Conservation (phyloP, 2,888 invertebrate species). For the Ryuthela nishihirai region DNA sequence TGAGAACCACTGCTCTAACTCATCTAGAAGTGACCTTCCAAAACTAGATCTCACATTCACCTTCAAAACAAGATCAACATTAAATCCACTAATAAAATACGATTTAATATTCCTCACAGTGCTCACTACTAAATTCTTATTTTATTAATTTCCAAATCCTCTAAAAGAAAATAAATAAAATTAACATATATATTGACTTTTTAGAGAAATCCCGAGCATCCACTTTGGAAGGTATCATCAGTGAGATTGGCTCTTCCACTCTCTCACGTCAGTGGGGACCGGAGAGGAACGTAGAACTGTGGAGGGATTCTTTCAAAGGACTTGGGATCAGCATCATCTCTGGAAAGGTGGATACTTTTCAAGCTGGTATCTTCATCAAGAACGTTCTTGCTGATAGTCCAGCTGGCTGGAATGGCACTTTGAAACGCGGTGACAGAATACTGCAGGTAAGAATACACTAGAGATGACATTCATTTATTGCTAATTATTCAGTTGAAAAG, state of each 20-base stretch:
- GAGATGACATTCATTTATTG: neutral
- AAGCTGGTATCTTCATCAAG: slow-evolving; percentile 91
- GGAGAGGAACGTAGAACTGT: slow-evolving; percentile 68
- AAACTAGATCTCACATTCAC: too few relatives aligned
- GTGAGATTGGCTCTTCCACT: neutral
- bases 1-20: too few relatives aligned
- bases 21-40: too few relatives aligned
- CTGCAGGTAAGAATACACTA: slow-evolving; percentile 58
- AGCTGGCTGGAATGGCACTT: slow-evolving; percentile 75
- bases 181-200: neutral
- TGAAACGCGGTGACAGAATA: slow-evolving; percentile 80
- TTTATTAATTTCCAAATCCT: too few relatives aligned
- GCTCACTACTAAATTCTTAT: too few relatives aligned
- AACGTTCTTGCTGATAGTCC: slow-evolving; percentile 92
- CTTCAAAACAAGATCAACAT: too few relatives aligned
- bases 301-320: slow-evolving; percentile 69
- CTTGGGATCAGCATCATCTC: slow-evolving; percentile 97
- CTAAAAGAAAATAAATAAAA: too few relatives aligned
- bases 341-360: slow-evolving; percentile 66
- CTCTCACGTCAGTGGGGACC: slow-evolving; percentile 68
- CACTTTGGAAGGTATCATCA: slow-evolving; percentile 18
- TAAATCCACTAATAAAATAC: too few relatives aligned
- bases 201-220: slow-evolving; percentile 16
- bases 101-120: too few relatives aligned
- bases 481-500: too few relatives aligned